Conservation (phyloP, 2,797 vertebrate species). For the Anomalospiza imberbis region DNA sequence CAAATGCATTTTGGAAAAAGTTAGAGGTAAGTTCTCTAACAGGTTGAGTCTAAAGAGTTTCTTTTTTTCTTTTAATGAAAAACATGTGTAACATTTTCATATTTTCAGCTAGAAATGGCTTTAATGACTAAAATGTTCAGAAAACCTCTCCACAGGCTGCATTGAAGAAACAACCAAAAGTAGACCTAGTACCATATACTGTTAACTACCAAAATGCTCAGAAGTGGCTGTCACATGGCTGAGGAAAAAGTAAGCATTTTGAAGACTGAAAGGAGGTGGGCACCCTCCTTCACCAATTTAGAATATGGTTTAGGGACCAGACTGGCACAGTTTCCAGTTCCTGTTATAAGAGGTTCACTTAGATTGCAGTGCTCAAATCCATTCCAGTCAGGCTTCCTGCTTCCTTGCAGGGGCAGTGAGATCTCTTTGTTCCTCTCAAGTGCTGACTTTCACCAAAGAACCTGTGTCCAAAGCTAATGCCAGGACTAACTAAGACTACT, state of each 20-base stretch:
- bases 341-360: not conserved
- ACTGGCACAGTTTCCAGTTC: not conserved
- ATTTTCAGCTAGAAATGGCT: not conserved
- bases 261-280: not conserved
- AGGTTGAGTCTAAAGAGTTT: not conserved
- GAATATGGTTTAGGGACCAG: not conserved
- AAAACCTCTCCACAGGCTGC: not conserved
- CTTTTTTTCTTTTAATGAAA: not conserved
- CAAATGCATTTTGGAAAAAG: not conserved
- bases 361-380: not conserved
- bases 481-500: not conserved
- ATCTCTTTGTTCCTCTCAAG: not conserved
- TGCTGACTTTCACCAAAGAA: not conserved
- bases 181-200: not conserved
- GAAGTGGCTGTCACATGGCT: not conserved
- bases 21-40: not conserved
- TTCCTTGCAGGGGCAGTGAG: not conserved
- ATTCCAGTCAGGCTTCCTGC: not conserved
- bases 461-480: not conserved
- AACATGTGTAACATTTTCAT: not conserved
- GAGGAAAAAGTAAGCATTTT: not conserved
- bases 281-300: not conserved
- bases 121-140: not conserved
- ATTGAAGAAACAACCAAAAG: not conserved
- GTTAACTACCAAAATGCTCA: not conserved